Evolutionary conservation across 2,797 vertebrate genomes (phyloP), one percentile per base, ranked within the genome.

Genomic region (Naso thynnoides): DNA sequence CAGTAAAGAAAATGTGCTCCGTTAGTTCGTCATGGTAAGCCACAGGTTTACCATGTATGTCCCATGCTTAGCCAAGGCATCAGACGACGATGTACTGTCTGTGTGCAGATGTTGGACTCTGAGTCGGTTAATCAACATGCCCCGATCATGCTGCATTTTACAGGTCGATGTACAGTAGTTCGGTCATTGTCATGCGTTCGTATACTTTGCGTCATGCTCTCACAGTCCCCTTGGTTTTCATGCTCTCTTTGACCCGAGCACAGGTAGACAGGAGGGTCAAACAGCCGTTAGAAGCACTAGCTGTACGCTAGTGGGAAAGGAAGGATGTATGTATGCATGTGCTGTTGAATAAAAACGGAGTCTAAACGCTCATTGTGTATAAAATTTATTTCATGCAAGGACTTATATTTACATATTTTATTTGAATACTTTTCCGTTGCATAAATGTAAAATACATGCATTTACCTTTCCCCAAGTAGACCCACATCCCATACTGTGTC

Each of bases 371-470:
- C 82, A 73, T 95, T 95, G 94, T 90, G 90, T 98, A 99, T 93
- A 99, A 99, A 99, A 99, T 99, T 98, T 99, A 98, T 99, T 99
- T 98, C 98, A 99, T 99, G 98, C 98, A 98, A 92, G 93, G 95
- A 95, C 95, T 94, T 93, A 70, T 96, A 92, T 95, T 92, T 94
- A 94, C 93, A 95, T 89, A 31, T 92, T 91, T 92, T 93, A 91
- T 94, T 94, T 90, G 87, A 92, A 94, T 94, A 93, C 81, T 93
- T 93, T 92, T 89, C 85, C 92, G 96, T 97, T 98, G 97, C 97
- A 99, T 99, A 98, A 98, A 92, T 92, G 89, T 88, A 93, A 97
- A 98, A 94, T 97, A 96, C 98, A 99, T 99, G 97, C 98, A 97
- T 96, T 96, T 95, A 94, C 93, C 93, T 97, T 96, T 96, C 95